Base-by-base conservation (phyloP, 2,888 invertebrate species). In the Hyposoter didymator region DNA sequence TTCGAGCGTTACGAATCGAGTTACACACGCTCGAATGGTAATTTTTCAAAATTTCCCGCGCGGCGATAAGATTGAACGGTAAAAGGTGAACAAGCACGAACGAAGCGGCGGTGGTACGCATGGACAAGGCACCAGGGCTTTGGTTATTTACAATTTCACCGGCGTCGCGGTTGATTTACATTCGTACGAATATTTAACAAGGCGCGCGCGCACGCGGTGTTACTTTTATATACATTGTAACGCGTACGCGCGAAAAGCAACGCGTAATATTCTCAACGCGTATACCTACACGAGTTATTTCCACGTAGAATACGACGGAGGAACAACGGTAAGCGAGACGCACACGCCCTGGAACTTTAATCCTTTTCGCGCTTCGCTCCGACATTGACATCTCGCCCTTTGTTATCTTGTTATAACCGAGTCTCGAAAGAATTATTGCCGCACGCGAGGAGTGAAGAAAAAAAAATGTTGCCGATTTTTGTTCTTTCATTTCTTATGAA, bases 261-360 rank as follows among this genome's bases (percentile, higher is more conserved):
- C 66, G 28, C 59, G 72, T 80, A 80, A 81, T 84, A 79, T 76
- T 76, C 49, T 32, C 14, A 19, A 67, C 73, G 43, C 84, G 76
- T 64, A n/a, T n/a, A n/a, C n/a, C n/a, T n/a, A n/a, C n/a, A n/a
- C n/a, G n/a, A n/a, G n/a, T n/a, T n/a, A n/a, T n/a, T n/a, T n/a
- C n/a, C n/a, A n/a, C n/a, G n/a, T n/a, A n/a, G n/a, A n/a, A n/a
- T n/a, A 28, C 59, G 66, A 39, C 70, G 43, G 67, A 64, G 84
- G 78, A 74, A 78, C 82, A 84, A 87, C 84, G 84, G 84, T 79
- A 76, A 28, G 28, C 28, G 2, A 76, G 86, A 78, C 67, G n/a
- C n/a, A 83, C 87, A 69, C 87, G 78, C 84, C 87, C 82, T 80
- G 82, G 47, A 45, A 84, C 76, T 52, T 52, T 32, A 14, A 67